Conservation (phyloP, 2,888 invertebrate genomes). For the Lymantria dispar region DNA sequence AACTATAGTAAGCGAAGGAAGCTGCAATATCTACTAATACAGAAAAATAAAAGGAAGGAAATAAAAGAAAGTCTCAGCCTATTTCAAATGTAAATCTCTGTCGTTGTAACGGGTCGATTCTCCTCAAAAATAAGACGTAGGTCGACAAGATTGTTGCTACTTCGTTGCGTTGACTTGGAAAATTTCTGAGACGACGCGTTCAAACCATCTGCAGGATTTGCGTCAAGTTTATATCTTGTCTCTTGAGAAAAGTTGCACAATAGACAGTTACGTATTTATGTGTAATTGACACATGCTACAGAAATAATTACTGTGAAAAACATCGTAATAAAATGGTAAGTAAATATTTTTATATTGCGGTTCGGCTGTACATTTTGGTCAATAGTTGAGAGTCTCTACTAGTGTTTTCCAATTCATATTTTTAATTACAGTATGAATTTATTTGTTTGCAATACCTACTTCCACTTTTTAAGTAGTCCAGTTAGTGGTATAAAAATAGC, state of each 20-base stretch:
- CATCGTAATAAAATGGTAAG: too few relatives aligned
- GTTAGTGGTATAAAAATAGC: too few relatives aligned
- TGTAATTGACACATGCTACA: slow-evolving; percentile 31
- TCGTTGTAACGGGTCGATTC: slow-evolving; percentile 68
- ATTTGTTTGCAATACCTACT: too few relatives aligned
- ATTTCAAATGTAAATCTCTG: slow-evolving; percentile 76
- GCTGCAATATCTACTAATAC: slow-evolving; percentile 36
- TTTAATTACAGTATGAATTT: too few relatives aligned
- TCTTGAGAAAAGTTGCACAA: slow-evolving; percentile 60
- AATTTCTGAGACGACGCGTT: slow-evolving; percentile 58
- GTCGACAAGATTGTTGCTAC: slow-evolving; percentile 65
- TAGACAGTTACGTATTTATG: slow-evolving; percentile 42
- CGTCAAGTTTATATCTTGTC: slow-evolving; percentile 61
- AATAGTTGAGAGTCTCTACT: too few relatives aligned
- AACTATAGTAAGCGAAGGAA: slow-evolving; percentile 17
- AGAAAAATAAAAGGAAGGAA: slow-evolving; percentile 57
- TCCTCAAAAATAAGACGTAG: slow-evolving; percentile 70
- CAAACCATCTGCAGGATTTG: slow-evolving; percentile 60
- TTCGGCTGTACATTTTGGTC: too few relatives aligned
- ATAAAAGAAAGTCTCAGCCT: slow-evolving; percentile 67
- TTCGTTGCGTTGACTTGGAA: slow-evolving; percentile 67
- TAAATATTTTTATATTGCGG: too few relatives aligned
- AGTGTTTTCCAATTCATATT: too few relatives aligned
- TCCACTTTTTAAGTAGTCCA: too few relatives aligned
- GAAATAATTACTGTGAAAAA: too few relatives aligned